Evolutionary conservation across 2,888 invertebrate genomes (phyloP), one percentile per base, ranked within the genome.

Genomic region (Deilephila porcellus): DNA sequence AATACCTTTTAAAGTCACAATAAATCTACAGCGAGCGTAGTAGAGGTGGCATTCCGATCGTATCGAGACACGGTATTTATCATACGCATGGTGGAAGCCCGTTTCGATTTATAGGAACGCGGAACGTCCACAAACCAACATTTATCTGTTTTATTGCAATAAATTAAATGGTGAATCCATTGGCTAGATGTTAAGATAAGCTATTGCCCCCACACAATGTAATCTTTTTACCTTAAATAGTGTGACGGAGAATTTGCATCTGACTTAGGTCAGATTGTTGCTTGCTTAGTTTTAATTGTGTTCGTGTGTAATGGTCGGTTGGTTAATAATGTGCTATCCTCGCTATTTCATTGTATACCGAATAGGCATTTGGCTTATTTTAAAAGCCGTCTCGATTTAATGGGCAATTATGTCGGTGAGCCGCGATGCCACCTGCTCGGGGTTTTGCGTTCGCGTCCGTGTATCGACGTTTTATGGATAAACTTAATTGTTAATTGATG

Each of bases 221-320:
- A 93, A 94, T 94, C 94, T 93, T 93, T 91, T 93, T 88, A 90
- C 94, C 93, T 89, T 94, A 93, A 89, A 92, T 84, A 91, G 93
- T 77, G 82, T 91, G 92, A 92, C 88, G 87, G 86, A 82, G 83
- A 87, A 93, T 93, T 93, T 93, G 93, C 93, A 94, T 93, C 91
- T 89, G 89, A 92, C 86, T 91, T 88, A 90, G 91, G 91, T 87
- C 83, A 79, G 81, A 79, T 79, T 78, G 79, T 78, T 81, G 81
- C 84, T 80, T 82, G 84, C 83, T 86, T 83, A 84, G 89, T 87
- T 72, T 83, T 93, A 93, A 94, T 93, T 93, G 91, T 92, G 86
- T 86, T 85, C 81, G 79, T 81, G 79, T 86, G 86, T 88, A 85
- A 78, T 78, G 83, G 79, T 81, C 76, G 75, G 78, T 80, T 75